Evolutionary conservation across 2,888 invertebrate species (phyloP).

Genomic region (Nephrotoma guestfalica): DNA sequence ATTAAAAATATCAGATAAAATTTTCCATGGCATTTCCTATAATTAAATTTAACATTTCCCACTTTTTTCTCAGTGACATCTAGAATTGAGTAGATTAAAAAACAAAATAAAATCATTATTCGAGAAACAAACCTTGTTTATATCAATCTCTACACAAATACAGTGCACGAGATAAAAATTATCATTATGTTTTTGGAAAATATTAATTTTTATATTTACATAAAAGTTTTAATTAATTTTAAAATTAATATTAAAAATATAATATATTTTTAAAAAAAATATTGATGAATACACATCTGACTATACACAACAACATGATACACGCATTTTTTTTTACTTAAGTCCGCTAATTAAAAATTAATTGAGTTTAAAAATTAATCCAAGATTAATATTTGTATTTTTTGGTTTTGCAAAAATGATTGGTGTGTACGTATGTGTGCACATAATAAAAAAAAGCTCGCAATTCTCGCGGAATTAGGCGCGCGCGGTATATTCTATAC

Average conservation of each 20-base stretch:
- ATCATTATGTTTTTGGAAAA: background rate
- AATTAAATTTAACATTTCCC: background rate
- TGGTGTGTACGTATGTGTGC: background rate
- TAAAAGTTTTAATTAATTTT: background rate
- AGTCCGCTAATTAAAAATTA: background rate
- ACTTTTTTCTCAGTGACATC: background rate
- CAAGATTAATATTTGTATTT: background rate
- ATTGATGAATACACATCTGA: background rate
- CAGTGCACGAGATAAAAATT: background rate
- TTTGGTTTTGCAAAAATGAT: background rate
- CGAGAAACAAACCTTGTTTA: background rate
- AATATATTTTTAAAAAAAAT: background rate
- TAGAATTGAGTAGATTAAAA: background rate
- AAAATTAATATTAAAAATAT: background rate
- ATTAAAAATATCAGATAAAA: background rate
- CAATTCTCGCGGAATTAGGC: background rate
- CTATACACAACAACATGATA: background rate
- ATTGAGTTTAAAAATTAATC: background rate
- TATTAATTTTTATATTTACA: background rate
- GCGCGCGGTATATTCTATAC: background rate
- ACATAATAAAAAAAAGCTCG: background rate
- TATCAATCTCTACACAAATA: background rate
- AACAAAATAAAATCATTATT: background rate
- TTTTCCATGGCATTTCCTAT: background rate
- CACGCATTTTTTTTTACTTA: background rate